Conservation (phyloP, 2,888 invertebrate genomes). For the Andrena dorsata region DNA sequence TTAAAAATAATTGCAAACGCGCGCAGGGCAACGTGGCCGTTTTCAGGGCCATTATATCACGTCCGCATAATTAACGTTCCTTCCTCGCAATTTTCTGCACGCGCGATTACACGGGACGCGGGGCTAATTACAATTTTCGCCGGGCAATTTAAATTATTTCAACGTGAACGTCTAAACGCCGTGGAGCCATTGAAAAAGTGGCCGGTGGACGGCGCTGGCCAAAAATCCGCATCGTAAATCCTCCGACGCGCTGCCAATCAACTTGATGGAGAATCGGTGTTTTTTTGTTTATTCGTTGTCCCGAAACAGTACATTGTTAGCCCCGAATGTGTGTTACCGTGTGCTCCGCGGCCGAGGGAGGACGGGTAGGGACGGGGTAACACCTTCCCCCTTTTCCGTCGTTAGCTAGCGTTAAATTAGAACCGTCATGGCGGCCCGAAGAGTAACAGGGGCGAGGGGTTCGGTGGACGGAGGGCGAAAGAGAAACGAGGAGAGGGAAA, state of each 20-base stretch:
- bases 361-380: conserved; percentile 19
- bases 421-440: conserved; percentile 68
- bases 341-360: not conserved
- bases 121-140: conserved; percentile 61
- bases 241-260: conserved; percentile 63
- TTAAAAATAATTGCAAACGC: conserved; percentile 54
- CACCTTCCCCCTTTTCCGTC: conserved; percentile 55
- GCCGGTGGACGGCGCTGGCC: conserved; percentile 43
- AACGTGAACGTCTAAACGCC: conserved; percentile 53
- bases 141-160: conserved; percentile 64
- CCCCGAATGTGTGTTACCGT: conserved; percentile 47
- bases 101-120: conserved; percentile 50
- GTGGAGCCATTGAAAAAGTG: conserved; percentile 55
- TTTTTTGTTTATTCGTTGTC: conserved; percentile 70
- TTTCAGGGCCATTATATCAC: conserved; percentile 56
- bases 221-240: conserved; percentile 68
- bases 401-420: conserved; percentile 79
- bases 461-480: conserved; percentile 12
- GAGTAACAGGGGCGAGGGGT: conserved; percentile 37
- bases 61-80: conserved; percentile 60
- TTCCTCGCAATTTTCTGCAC: conserved; percentile 62
- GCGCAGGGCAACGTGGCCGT: conserved; percentile 37
- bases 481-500: conserved; percentile 27
- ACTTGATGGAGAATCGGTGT: conserved; percentile 66
- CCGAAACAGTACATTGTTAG: conserved; percentile 67